Conservation (phyloP, 2,113 vertebrate genomes). For the Pachycephala philippinensis region DNA sequence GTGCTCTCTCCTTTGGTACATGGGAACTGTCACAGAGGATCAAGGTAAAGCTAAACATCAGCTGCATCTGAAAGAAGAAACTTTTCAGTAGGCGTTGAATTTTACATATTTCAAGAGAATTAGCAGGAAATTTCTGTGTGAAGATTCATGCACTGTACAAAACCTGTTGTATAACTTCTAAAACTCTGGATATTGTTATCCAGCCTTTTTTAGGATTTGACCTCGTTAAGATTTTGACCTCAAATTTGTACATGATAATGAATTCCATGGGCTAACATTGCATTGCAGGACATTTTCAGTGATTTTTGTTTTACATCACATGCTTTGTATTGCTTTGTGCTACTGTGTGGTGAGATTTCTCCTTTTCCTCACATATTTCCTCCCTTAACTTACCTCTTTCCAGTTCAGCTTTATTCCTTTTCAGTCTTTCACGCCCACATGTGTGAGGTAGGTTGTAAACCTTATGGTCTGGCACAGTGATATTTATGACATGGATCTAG, state of each 20-base stretch:
- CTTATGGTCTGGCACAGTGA: not conserved
- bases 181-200: not conserved
- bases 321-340: not conserved
- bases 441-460: not conserved
- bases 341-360: not conserved
- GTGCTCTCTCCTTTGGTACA: not conserved
- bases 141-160: not conserved
- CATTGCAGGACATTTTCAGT: not conserved
- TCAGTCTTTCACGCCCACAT: not conserved
- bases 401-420: not conserved
- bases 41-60: not conserved
- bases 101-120: not conserved
- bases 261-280: not conserved
- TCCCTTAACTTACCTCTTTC: not conserved
- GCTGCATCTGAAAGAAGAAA: not conserved
- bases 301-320: not conserved
- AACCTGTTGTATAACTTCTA: not conserved
- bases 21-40: not conserved
- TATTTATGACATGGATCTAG: not conserved
- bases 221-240: not conserved
- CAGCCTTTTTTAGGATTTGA: not conserved
- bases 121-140: not conserved
- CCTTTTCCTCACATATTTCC: not conserved
- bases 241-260: not conserved
- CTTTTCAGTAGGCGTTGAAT: not conserved